Conservation (phyloP, 2,888 invertebrate species). For the Sepiola atlantica region DNA sequence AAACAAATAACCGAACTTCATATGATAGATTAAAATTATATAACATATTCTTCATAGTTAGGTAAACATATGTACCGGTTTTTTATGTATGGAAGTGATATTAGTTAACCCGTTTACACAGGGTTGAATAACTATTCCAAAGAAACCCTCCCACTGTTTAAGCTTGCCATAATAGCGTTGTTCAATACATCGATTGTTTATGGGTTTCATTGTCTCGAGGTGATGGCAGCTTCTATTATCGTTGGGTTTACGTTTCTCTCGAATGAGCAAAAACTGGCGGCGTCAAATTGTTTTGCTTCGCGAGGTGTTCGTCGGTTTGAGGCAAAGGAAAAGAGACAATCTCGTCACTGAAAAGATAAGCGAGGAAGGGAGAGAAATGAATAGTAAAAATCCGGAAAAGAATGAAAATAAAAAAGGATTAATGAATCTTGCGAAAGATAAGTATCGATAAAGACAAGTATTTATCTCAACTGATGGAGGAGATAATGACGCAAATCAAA, state of each 20-base stretch:
- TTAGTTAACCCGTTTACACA: neutral
- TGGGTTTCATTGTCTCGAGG: neutral
- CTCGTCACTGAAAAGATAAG: neutral
- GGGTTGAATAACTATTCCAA: neutral
- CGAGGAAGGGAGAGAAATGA: neutral
- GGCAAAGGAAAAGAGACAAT: neutral
- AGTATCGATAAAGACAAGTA: neutral
- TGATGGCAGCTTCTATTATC: neutral
- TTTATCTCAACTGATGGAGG: no score
- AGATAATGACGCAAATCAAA: no score
- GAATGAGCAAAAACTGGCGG: conserved; percentile 19
- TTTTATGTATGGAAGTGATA: neutral
- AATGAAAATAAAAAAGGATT: neutral
- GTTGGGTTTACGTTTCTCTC: neutral
- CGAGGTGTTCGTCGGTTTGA: neutral
- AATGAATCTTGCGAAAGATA: neutral
- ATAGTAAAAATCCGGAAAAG: no score
- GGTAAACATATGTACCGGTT: neutral
- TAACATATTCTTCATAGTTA: no score
- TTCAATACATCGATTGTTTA: neutral
- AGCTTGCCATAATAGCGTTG: neutral
- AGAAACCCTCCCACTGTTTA: neutral
- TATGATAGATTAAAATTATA: no score
- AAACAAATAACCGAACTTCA: no score
- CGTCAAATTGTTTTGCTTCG: neutral